Evolutionary conservation across 1,140 invertebrate genomes (phyloP), one percentile per base, ranked within the genome.

Genomic region (Drosophila erecta): DNA sequence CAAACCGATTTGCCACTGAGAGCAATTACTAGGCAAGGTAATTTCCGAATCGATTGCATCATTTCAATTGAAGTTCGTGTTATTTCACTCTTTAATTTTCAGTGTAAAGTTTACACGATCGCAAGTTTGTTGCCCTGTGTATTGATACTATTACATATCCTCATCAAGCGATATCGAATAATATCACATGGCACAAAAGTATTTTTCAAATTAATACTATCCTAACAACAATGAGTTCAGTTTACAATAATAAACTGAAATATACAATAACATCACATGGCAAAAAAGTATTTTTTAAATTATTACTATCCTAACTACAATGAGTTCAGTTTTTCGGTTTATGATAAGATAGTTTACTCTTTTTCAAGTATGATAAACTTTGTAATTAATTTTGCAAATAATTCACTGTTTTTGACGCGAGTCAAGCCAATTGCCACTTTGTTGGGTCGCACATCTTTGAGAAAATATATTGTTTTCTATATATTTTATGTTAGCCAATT

Each of bases 21-120:
- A 49, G 14, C 58, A 33, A 67, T 55, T 54, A 55, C 33, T 17
- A 17, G 15, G 15, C 15, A 54, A 47, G 33, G 61, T 50, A 81
- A 58, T 58, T 43, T 37, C 51, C 55, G 56, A 70, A n/a, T 57
- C 37, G 67, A 70, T 81, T 83, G 70, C 74, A 81, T 78, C 69
- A 81, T 67, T 64, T 71, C 44, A 78, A 75, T 86, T 75, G 24
- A 56, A 47, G 49, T 37, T 3, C 51, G 4, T 20, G 46, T 6
- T 12, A 5, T 15, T 30, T 22, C 37, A 27, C 35, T 43, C 35
- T 69, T 43, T 55, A 38, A 33, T 46, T 38, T 30, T 0, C 8
- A 30, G 30, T 8, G 7, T 30, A 30, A 30, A 30, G 7, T 30
- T 66, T 46, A 30, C 33, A 20, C 4, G 7, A 8, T 54, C 3